These are phyloP conservation scores for Actenoides lindsayi DNA, from an alignment of 2,113 vertebrate genomes.

Conservation along the genomic window DNA sequence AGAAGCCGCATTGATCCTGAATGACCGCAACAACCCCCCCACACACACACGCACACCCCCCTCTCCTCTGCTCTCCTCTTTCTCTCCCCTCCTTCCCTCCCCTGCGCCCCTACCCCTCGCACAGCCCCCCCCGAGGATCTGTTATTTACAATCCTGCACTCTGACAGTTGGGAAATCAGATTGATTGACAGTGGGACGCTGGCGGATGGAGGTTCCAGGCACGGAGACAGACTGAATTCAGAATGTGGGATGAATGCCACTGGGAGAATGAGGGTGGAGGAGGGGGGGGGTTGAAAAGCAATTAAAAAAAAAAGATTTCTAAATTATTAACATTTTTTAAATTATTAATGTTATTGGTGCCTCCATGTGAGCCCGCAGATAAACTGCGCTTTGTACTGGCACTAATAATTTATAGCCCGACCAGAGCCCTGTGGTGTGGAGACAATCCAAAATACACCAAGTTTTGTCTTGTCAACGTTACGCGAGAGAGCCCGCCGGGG, in stretches of 20 bases:
- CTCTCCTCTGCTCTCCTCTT: background rate
- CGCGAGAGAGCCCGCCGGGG: background rate
- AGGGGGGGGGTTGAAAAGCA: conserved; percentile 30
- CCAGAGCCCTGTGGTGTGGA: conserved; percentile 42
- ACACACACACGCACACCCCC: background rate
- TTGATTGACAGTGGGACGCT: conserved; percentile 82
- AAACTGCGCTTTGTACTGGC: conserved; percentile 63
- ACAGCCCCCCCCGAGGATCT: conserved; percentile 40
- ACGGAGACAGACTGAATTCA: conserved; percentile 76
- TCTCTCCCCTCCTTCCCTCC: background rate
- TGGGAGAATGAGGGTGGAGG: background rate
- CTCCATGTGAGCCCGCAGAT: conserved; percentile 59
- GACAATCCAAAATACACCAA: conserved; percentile 34
- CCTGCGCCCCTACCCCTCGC: background rate
- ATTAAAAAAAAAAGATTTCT: conserved; percentile 76
- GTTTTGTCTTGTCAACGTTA: background rate
- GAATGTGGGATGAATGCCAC: conserved; percentile 42
- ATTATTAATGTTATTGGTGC: conserved; percentile 78
- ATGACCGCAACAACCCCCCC: conserved; percentile 65
- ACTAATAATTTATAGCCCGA: conserved; percentile 46
- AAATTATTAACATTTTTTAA: conserved; percentile 80
- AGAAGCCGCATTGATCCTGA: conserved; percentile 78
- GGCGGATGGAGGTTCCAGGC: conserved; percentile 75
- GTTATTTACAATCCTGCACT: conserved; percentile 80
- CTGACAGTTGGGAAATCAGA: conserved; percentile 83